Base-by-base conservation (phyloP, 2,888 invertebrate species). In the Gari tellinella region DNA sequence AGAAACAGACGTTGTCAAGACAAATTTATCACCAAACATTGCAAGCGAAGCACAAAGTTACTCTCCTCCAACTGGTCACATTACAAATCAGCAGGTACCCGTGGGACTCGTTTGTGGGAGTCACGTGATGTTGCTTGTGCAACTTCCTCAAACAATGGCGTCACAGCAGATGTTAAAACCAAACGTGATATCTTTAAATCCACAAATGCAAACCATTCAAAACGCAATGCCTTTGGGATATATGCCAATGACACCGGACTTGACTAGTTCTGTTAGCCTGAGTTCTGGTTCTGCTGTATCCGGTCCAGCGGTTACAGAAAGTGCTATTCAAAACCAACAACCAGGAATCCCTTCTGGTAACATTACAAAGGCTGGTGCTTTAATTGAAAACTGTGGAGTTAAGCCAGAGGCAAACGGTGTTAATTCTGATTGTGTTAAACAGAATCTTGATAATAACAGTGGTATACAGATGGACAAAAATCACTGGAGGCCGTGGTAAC, bases 111-210 rank as follows among this genome's bases (percentile, higher is more conserved):
- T 72, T 2, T 67, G 66, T 26, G 72, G 72, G n/a, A 62, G 66
- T 8, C 66, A 72, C 52, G 17, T 72, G 4, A 48, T 72, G 55
- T 43, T 72, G 52, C 51, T 72, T 31, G 62, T 72, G 17, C 72
- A 70, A 43, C 17, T 70, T 14, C 64, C 70, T 15, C 49, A 45
- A 12, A 37, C 63, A 7, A 19, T 58, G 26, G 43, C 45, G 26
- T 19, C 45, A 31, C 45, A 57, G 17, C 57, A 57, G 17, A 26
- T 43, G 43, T 8, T 57, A 1, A 31, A 25, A 45, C 57, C 43
- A 31, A 45, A 31, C 31, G 17, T 43, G 26, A 25, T 45, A 17
- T 57, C 57, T 19, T n/a, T 37, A 31, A 26, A 52, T n/a, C 43
- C 43, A 43, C 52, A 52, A 10, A 31, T 52, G 17, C 37, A 10